Evolutionary conservation across 1,140 invertebrate genomes (phyloP).

Genomic region (Ceratitis capitata): DNA sequence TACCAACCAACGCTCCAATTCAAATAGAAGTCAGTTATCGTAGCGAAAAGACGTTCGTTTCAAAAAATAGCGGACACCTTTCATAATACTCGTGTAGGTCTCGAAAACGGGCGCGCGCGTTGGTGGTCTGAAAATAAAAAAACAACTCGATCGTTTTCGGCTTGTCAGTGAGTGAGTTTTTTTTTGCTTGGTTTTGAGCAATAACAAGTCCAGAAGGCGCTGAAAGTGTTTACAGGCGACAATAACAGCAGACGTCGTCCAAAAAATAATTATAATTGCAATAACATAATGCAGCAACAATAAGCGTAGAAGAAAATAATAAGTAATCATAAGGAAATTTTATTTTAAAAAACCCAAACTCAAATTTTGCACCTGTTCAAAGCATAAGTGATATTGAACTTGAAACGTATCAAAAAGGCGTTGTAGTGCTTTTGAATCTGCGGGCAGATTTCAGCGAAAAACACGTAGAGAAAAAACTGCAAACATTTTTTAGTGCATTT

Average conservation of each 20-base stretch:
- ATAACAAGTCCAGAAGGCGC: no score
- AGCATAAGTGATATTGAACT: constrained; percentile 25
- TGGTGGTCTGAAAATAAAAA: neutral
- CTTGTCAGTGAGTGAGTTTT: neutral
- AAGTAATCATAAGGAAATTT: neutral
- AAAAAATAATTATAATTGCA: no score
- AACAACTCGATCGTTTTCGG: constrained; percentile 5
- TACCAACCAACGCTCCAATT: neutral
- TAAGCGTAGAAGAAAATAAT: neutral
- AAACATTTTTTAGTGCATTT: neutral
- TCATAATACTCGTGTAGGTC: neutral
- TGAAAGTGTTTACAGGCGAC: no score
- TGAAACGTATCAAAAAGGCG: constrained; percentile 7
- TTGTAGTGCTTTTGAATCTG: neutral
- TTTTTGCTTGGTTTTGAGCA: neutral
- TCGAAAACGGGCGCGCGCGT: neutral
- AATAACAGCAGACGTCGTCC: no score
- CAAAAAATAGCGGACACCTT: neutral
- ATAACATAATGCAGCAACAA: no score
- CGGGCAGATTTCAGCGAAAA: no score
- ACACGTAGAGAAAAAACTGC: neutral
- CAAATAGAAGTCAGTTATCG: constrained; percentile 20
- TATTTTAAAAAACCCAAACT: neutral
- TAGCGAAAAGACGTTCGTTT: constrained; percentile 11
- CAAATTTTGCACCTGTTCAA: neutral